phyloP scores from a whole-genome alignment of 2,113 vertebrate species.

The Egretta garzetta region DNA sequence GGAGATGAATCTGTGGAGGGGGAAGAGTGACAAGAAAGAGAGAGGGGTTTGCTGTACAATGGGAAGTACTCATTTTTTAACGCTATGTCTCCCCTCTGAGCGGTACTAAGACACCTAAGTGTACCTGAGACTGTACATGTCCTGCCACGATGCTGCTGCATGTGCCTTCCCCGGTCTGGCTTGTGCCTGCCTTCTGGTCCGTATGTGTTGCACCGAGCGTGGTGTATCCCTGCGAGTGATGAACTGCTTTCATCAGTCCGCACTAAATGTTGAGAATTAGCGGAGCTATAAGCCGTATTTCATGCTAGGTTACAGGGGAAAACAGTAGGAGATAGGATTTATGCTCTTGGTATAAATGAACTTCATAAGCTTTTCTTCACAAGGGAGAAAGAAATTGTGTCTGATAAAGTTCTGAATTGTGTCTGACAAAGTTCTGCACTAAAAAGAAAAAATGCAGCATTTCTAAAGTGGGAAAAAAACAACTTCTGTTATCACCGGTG shows the following conservation, averaged over 20 bases:
- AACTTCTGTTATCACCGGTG: slow-evolving; percentile 10
- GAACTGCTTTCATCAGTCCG: slow-evolving; percentile 36
- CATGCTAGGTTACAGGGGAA: slow-evolving; percentile 25
- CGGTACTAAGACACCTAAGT: neutral
- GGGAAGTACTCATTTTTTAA: slow-evolving; percentile 27
- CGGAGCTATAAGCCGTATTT: slow-evolving; percentile 30
- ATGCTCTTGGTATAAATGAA: slow-evolving; percentile 48
- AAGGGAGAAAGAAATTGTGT: slow-evolving; percentile 36
- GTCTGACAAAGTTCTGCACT: slow-evolving; percentile 10
- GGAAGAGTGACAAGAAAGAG: neutral
- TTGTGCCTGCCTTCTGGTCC: neutral
- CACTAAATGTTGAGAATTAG: slow-evolving; percentile 55
- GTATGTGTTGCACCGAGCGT: neutral
- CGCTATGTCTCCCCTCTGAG: neutral
- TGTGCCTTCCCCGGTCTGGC: neutral
- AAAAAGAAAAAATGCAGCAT: neutral
- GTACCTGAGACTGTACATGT: neutral
- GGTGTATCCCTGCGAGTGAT: neutral
- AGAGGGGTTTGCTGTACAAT: neutral
- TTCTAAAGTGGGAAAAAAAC: slow-evolving; percentile 9
- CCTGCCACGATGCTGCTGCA: neutral
- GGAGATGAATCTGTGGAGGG: slow-evolving; percentile 43
- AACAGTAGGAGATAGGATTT: slow-evolving; percentile 52
- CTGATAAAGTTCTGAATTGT: slow-evolving; percentile 37
- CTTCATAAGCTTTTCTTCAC: slow-evolving; percentile 33